Percentiles rank a stretch among this genome's conserved stretches.
phyloP scores from a whole-genome alignment of 2,888 invertebrate genomes.

The Cylindroiulus punctatus region DNA sequence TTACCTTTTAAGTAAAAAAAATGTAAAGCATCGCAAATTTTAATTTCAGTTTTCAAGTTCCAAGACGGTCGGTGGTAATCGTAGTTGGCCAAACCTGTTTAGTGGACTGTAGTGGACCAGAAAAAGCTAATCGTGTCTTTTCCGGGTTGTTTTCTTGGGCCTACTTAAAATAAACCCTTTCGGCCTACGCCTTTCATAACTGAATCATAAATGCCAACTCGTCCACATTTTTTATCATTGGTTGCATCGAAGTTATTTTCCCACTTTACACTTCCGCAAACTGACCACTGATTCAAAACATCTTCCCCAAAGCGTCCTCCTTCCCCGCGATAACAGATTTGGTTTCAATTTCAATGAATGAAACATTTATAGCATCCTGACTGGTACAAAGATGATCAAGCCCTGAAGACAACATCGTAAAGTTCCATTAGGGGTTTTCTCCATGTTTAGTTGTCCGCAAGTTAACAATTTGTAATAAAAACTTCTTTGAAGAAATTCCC shows the following conservation, averaged over 20 bases:
- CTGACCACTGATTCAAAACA: neutral
- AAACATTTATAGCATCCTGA: neutral
- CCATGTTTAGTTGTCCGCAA: no score
- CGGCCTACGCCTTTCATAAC: constrained; percentile 18
- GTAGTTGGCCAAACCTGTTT: neutral
- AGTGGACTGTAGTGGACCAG: constrained; percentile 10
- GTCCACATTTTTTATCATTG: neutral
- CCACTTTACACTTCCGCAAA: neutral
- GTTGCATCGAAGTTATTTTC: neutral
- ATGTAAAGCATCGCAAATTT: neutral
- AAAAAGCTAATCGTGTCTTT: neutral
- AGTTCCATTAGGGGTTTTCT: no score
- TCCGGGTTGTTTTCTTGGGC: constrained; percentile 9
- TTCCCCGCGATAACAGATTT: neutral
- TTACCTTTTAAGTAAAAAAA: neutral
- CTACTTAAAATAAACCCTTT: constrained; percentile 18
- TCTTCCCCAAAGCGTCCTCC: no score
- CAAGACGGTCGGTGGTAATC: neutral
- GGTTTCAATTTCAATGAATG: constrained; percentile 18
- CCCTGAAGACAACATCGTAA: no score
- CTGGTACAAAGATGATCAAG: no score
- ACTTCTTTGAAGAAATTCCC: no score
- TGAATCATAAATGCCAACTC: neutral
- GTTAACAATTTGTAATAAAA: no score
- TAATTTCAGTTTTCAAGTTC: constrained; percentile 18